A percentile compares a stretch with the other conserved stretches of the same genome.
Evolutionary conservation across 1,140 invertebrate species (phyloP).

Genomic region (Helicoverpa zea): DNA sequence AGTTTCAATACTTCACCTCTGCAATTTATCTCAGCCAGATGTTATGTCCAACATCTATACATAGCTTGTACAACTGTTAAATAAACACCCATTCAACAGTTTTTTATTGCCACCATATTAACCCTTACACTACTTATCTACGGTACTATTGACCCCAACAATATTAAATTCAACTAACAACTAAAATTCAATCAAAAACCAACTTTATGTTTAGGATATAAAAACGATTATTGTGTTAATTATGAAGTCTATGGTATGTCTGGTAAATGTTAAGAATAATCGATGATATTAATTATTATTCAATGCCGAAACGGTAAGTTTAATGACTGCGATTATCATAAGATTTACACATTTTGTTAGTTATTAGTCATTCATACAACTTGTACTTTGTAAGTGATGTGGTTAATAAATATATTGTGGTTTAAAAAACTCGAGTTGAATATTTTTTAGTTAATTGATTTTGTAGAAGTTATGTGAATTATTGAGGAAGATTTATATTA

Average conservation of each 20-base stretch:
- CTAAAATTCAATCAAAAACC: neutral
- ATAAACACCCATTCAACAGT: neutral
- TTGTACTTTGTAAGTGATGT: slow-evolving; percentile 5
- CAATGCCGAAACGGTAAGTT: slow-evolving; percentile 1
- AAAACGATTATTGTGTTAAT: neutral
- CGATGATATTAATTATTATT: slow-evolving; percentile 24
- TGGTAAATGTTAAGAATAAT: slow-evolving; percentile 2
- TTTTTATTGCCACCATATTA: slow-evolving; percentile 40
- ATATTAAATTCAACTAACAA: neutral
- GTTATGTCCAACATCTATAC: no score
- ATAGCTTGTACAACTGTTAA: neutral
- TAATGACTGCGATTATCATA: slow-evolving; percentile 21
- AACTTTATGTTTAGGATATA: neutral
- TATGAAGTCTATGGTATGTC: neutral
- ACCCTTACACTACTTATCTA: slow-evolving; percentile 32
- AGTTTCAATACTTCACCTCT: no score
- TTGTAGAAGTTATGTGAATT: neutral
- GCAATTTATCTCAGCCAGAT: no score
- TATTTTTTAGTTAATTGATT: slow-evolving; percentile 14
- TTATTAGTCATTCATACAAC: slow-evolving; percentile 17
- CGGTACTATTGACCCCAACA: slow-evolving; percentile 28
- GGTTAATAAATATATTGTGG: slow-evolving; percentile 1
- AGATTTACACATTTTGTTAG: slow-evolving; percentile 12
- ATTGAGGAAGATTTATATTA: no score
- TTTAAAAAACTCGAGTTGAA: neutral